Evolutionary conservation across 2,888 invertebrate genomes (phyloP).

Genomic region (Melanchra persicariae): DNA sequence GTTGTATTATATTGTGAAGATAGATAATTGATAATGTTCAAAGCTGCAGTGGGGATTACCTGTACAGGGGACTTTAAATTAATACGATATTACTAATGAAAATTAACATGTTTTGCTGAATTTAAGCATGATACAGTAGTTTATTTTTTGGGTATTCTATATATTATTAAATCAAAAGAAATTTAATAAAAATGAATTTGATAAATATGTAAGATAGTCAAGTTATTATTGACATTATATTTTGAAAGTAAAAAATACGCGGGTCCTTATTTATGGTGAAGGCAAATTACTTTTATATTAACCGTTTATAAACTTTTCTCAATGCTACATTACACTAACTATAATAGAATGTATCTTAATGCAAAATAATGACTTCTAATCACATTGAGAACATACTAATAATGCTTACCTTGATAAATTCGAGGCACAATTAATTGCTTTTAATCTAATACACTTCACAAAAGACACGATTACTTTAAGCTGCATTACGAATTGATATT

Average conservation of each 20-base stretch:
- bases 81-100: background rate
- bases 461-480: background rate
- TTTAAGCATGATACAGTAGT: background rate
- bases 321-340: too few relatives aligned
- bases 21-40: constrained; percentile 20
- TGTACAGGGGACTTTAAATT: background rate
- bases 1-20: constrained; percentile 11
- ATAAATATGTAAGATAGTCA: too few relatives aligned
- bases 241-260: too few relatives aligned
- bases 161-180: too few relatives aligned
- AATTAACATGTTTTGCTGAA: background rate
- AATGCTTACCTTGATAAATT: background rate
- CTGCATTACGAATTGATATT: constrained; percentile 25
- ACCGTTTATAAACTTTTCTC: too few relatives aligned
- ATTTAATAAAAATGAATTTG: too few relatives aligned
- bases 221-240: too few relatives aligned
- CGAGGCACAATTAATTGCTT: background rate
- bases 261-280: too few relatives aligned
- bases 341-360: too few relatives aligned
- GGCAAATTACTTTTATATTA: too few relatives aligned
- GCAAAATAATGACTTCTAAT: background rate
- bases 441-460: constrained; percentile 13
- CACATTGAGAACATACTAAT: background rate
- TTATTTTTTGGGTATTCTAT: too few relatives aligned
- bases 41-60: background rate